Evolutionary conservation across 1,140 invertebrate species (phyloP), one percentile per base, ranked within the genome.

Genomic region (Zaprionus ornatus): DNA sequence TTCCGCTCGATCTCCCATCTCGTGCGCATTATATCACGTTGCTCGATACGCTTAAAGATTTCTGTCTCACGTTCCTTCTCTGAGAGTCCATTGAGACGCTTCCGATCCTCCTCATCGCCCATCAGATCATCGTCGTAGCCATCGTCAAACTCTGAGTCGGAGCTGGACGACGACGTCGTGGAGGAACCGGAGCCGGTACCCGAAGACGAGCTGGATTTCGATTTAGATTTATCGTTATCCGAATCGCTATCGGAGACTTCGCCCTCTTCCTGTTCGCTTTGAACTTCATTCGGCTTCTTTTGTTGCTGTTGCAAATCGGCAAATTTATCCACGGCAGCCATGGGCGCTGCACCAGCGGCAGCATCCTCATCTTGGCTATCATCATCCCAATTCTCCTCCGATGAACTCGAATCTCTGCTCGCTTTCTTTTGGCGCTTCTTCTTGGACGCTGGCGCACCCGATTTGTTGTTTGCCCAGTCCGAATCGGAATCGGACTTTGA

Each of bases 41-140:
- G 96, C 93, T 99, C 98, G 57, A 98, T 98, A 62, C 98, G 95
- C 92, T 99, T 99, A 91, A 98, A 99, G 82, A 99, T 97, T 93
- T 99, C 98, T 79, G 99, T 98, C 93, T 99, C 98, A 69, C 98
- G 94, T 92, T 99, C 98, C 90, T 98, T 99, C 91, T 99, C 98
- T 0, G 98, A 99, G 95, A 99, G 97, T 75, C 97, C 95, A 10
- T 97, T 97, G 3, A 99, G 93, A 1, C 97, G 93, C 13, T 96
- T 96, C 86, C 97, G 95, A 94, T 99, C 99, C 82, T 98, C 98
- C 65, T 97, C 98, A 93, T 99, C 98, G 1, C 98, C 98, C 96
- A 99, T 99, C 1, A 99, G 94, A 91, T 99, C 98, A 77, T 99
- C 98, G 93, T 99, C 98, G 88, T 98, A 99, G 91, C 94, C 94